Evolutionary conservation across 2,888 invertebrate species (phyloP).

Genomic region (Hirtodrosophila confusa): DNA sequence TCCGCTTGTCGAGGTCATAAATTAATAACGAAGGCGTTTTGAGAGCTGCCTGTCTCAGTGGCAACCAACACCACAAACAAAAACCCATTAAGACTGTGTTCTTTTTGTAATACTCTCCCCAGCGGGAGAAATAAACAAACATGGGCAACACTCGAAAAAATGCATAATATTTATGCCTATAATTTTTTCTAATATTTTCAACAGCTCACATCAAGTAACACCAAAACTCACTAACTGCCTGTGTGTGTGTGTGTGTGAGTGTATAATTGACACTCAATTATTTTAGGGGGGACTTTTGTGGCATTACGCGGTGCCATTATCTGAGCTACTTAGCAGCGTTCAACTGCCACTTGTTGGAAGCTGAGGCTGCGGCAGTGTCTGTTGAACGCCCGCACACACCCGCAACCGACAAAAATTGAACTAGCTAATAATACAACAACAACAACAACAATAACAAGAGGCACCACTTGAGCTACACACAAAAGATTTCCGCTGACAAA

Average conservation of each 20-base stretch:
- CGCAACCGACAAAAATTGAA: slow-evolving; percentile 60
- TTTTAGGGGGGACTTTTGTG: slow-evolving; percentile 53
- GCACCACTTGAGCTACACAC: slow-evolving; percentile 67
- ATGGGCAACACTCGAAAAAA: slow-evolving; percentile 41
- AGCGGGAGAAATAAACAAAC: slow-evolving; percentile 8
- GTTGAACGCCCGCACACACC: slow-evolving; percentile 56
- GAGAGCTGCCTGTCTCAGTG: slow-evolving; percentile 32
- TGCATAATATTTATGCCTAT: slow-evolving; percentile 78
- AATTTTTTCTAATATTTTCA: slow-evolving; percentile 75
- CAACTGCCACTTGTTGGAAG: slow-evolving; percentile 76
- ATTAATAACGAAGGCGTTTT: slow-evolving; percentile 71
- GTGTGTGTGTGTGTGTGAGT: slow-evolving; percentile 38
- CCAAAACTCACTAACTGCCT: slow-evolving; percentile 48
- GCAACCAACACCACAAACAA: slow-evolving; percentile 18
- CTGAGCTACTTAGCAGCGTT: slow-evolving; percentile 75
- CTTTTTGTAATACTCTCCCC: slow-evolving; percentile 2
- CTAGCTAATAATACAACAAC: slow-evolving; percentile 76
- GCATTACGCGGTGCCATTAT: slow-evolving; percentile 71
- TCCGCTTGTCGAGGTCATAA: slow-evolving; percentile 53
- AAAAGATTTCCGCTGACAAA: slow-evolving; percentile 76
- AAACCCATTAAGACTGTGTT: slow-evolving; percentile 48
- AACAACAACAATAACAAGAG: slow-evolving; percentile 32
- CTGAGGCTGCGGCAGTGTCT: slow-evolving; percentile 6
- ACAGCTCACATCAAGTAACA: slow-evolving; percentile 73
- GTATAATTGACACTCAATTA: slow-evolving; percentile 76